Percentiles rank a stretch among this genome's conserved stretches.
Evolutionary conservation across 2,888 invertebrate species (phyloP).

Genomic region (Ctena decussata): DNA sequence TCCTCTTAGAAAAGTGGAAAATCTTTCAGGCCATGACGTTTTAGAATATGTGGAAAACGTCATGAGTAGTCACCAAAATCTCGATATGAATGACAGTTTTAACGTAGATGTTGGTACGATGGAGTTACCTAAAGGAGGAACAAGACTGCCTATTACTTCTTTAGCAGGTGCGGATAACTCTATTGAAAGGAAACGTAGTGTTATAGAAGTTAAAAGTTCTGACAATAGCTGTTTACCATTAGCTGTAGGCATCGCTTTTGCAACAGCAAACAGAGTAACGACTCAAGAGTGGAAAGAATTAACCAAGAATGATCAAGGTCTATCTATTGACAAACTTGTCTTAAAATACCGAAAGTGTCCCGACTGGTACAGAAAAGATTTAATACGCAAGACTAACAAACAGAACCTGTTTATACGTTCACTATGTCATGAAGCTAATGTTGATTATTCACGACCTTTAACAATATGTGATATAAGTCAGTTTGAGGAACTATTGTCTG

Average conservation of each 20-base stretch:
- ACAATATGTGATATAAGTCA: too few relatives aligned
- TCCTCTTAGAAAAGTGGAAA: not conserved
- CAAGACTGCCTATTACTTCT: not conserved
- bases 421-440: too few relatives aligned
- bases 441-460: too few relatives aligned
- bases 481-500: too few relatives aligned
- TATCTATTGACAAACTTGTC: too few relatives aligned
- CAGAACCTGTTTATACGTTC: too few relatives aligned
- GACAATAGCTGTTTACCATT: conserved; percentile 26
- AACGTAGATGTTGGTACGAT: conserved; percentile 33
- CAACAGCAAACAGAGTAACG: conserved; percentile 13
- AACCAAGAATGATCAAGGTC: not conserved
- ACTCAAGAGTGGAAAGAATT: conserved; percentile 21
- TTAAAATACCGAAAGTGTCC: too few relatives aligned
- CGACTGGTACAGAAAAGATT: too few relatives aligned
- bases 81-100: conserved; percentile 22
- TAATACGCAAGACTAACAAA: too few relatives aligned
- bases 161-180: conserved; percentile 12
- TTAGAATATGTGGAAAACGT: conserved; percentile 1
- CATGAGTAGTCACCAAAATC: conserved; percentile 28
- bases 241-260: conserved; percentile 25
- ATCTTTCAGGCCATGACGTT: not conserved
- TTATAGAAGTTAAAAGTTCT: conserved; percentile 20
- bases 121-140: conserved; percentile 23
- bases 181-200: conserved; percentile 9